Percentiles rank a stretch among this genome's conserved stretches.
Evolutionary conservation across 1,140 invertebrate genomes (phyloP).

Genomic region (Laupala kohalensis): DNA sequence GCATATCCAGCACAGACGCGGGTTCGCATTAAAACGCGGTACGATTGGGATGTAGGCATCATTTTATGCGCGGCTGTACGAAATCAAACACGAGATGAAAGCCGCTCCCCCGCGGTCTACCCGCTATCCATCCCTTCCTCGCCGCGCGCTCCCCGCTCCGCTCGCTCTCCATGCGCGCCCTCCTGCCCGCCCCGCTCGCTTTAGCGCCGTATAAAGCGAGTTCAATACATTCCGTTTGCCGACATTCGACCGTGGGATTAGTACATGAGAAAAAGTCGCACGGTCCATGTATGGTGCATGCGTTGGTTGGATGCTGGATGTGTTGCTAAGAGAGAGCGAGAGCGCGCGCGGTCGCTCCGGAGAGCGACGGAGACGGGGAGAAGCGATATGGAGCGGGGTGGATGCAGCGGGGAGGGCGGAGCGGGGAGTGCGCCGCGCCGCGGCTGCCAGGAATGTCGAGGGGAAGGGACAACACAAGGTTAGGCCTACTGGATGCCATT

Average conservation of each 20-base stretch:
- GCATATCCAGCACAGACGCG: too few species aligned
- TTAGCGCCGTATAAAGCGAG: not conserved
- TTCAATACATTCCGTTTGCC: not conserved
- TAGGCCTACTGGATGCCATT: not conserved
- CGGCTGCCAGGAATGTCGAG: not conserved
- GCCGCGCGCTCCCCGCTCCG: too few species aligned
- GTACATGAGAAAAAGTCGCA: conserved; percentile 11
- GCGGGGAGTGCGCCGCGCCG: too few species aligned
- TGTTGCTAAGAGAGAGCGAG: conserved; percentile 3
- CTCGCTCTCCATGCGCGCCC: too few species aligned
- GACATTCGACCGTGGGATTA: conserved; percentile 9
- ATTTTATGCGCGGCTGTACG: not conserved
- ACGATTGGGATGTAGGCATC: not conserved
- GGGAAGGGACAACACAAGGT: not conserved
- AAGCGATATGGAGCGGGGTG: too few species aligned
- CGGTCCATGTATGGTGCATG: conserved; percentile 9
- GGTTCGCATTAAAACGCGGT: too few species aligned
- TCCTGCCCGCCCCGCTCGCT: not conserved
- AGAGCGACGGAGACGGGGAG: not conserved
- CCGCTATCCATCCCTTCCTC: not conserved
- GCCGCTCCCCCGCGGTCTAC: not conserved
- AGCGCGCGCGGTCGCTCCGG: not conserved
- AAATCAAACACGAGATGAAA: not conserved
- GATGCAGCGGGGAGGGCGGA: too few species aligned
- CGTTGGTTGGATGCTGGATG: not conserved